Conservation (phyloP, 2,888 invertebrate genomes). For the Conchocele bisecta region DNA sequence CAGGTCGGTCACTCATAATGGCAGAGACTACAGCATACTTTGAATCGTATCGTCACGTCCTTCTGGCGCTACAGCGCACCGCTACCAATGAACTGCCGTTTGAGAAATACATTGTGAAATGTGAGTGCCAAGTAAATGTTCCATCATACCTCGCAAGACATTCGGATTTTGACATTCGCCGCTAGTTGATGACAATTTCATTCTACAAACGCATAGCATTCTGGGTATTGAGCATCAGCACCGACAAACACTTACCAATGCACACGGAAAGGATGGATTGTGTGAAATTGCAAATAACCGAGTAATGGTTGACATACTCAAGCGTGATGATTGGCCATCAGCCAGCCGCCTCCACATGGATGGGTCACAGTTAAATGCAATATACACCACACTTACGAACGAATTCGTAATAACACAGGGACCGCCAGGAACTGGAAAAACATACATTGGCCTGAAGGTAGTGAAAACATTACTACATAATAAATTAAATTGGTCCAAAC, state of each 20-base stretch:
- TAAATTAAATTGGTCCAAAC: slow-evolving; percentile 79
- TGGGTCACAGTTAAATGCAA: slow-evolving; percentile 74
- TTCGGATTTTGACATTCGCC: slow-evolving; percentile 61
- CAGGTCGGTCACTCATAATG: slow-evolving; percentile 84
- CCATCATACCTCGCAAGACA: slow-evolving; percentile 63
- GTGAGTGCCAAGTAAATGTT: slow-evolving; percentile 57
- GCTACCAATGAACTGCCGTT: slow-evolving; percentile 75
- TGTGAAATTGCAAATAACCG: slow-evolving; percentile 37
- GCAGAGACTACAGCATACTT: slow-evolving; percentile 91
- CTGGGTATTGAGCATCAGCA: too few relatives aligned
- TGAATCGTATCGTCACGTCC: slow-evolving; percentile 91
- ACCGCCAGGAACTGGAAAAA: slow-evolving; percentile 94
- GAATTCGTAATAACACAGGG: slow-evolving; percentile 84
- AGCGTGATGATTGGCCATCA: slow-evolving; percentile 45
- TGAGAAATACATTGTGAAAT: slow-evolving; percentile 65
- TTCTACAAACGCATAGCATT: too few relatives aligned
- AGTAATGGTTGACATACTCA: slow-evolving; percentile 24
- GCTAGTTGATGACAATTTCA: slow-evolving; percentile 59
- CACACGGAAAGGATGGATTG: too few relatives aligned
- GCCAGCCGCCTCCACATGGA: slow-evolving; percentile 72
- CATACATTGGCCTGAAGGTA: slow-evolving; percentile 90
- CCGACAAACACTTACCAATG: too few relatives aligned
- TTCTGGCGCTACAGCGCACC: slow-evolving; percentile 87
- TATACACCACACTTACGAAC: slow-evolving; percentile 75
- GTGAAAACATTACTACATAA: slow-evolving; percentile 87